Conservation (phyloP, 2,113 vertebrate species). For the Stercorarius parasiticus region DNA sequence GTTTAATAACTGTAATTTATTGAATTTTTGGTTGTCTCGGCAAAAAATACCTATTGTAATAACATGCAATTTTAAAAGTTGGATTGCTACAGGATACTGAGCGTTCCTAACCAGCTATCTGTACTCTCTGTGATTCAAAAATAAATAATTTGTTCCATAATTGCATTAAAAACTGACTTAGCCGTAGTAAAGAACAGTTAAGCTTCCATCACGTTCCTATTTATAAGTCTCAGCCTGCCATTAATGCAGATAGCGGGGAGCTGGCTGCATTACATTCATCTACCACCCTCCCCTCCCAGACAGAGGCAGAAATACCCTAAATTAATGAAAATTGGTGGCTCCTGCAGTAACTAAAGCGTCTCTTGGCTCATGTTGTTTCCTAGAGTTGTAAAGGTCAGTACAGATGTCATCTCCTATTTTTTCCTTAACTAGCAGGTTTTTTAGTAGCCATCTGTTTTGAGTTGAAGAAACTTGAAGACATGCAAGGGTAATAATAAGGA, state of each 20-base stretch:
- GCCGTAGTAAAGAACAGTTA: background rate
- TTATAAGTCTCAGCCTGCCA: background rate
- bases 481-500: background rate
- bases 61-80: background rate
- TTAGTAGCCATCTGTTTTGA: background rate
- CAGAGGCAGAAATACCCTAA: background rate
- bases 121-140: background rate
- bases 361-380: background rate
- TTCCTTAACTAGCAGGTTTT: background rate
- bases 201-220: background rate
- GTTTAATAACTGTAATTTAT: conserved; percentile 17
- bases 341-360: background rate
- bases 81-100: background rate
- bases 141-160: background rate
- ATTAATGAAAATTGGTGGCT: background rate
- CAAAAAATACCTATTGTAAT: background rate
- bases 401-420: background rate
- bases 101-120: background rate
- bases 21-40: background rate
- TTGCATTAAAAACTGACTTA: background rate
- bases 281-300: background rate
- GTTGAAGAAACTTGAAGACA: background rate
- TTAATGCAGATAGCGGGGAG: background rate
- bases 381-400: background rate
- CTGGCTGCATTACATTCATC: background rate